Conservation (phyloP, 1,140 invertebrate species). For the Papilio polytes region DNA sequence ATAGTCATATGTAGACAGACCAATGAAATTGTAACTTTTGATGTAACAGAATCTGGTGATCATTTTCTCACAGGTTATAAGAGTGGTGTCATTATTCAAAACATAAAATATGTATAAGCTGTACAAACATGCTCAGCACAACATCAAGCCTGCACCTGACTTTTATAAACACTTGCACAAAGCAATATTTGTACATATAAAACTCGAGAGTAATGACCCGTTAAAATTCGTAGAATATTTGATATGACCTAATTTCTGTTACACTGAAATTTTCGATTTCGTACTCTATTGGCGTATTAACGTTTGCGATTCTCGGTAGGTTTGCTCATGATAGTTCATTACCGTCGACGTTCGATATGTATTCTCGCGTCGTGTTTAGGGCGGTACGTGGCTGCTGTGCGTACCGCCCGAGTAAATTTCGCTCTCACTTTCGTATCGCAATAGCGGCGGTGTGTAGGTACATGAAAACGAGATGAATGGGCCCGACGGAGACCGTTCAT, state of each 20-base stretch:
- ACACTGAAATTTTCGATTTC: background rate
- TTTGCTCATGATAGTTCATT: constrained; percentile 49
- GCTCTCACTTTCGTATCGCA: constrained; percentile 82
- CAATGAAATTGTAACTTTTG: background rate
- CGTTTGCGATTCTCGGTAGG: background rate
- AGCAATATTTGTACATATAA: background rate
- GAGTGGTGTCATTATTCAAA: too few relatives aligned
- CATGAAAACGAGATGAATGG: constrained; percentile 83
- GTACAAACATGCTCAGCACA: background rate
- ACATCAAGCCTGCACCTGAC: background rate
- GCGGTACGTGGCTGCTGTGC: constrained; percentile 70
- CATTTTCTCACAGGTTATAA: background rate
- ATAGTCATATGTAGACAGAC: background rate
- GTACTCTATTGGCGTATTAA: background rate
- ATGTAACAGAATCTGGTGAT: background rate
- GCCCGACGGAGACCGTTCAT: constrained; percentile 76
- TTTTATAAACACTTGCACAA: background rate
- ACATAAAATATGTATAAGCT: background rate
- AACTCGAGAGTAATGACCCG: background rate
- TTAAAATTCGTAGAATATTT: background rate
- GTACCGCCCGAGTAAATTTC: constrained; percentile 79
- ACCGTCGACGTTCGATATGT: constrained; percentile 70
- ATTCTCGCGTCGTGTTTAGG: constrained; percentile 76
- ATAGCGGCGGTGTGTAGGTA: constrained; percentile 73
- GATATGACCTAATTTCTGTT: background rate